Conservation (phyloP, 2,888 invertebrate species). For the Latrodectus elegans region DNA sequence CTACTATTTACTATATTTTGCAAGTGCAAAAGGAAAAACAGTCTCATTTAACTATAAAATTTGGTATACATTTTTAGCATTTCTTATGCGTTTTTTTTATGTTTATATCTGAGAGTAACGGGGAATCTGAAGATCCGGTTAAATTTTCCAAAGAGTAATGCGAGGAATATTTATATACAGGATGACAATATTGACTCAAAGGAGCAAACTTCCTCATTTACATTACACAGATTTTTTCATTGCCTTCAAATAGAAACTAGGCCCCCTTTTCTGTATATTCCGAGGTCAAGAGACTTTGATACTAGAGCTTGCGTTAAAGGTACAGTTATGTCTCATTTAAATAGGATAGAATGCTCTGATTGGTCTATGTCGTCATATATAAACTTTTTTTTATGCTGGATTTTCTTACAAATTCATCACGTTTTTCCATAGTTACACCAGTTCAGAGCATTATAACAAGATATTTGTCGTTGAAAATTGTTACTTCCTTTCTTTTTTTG, state of each 20-base stretch:
- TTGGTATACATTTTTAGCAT: too few relatives aligned
- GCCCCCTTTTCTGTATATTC: conserved; percentile 21
- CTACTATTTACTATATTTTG: too few relatives aligned
- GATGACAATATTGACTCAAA: conserved; percentile 40
- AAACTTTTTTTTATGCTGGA: neutral
- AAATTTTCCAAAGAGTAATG: neutral
- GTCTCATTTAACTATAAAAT: too few relatives aligned
- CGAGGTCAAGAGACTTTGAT: conserved; percentile 54
- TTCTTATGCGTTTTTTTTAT: neutral
- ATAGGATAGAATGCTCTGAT: conserved; percentile 14
- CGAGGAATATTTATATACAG: neutral
- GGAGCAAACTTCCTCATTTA: conserved; percentile 58
- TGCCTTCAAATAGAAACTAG: neutral
- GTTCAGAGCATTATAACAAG: neutral
- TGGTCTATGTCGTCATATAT: neutral
- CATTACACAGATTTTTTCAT: conserved; percentile 22
- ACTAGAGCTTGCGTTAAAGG: neutral
- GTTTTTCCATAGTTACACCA: neutral
- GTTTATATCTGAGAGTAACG: neutral
- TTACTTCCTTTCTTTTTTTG: neutral
- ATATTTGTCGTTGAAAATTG: neutral
- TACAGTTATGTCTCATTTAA: conserved; percentile 15
- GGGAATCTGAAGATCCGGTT: neutral
- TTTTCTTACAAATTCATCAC: neutral
- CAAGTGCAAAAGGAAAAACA: too few relatives aligned